Base-by-base conservation (phyloP, 1,140 invertebrate species). In the Calephelis nemesis region DNA sequence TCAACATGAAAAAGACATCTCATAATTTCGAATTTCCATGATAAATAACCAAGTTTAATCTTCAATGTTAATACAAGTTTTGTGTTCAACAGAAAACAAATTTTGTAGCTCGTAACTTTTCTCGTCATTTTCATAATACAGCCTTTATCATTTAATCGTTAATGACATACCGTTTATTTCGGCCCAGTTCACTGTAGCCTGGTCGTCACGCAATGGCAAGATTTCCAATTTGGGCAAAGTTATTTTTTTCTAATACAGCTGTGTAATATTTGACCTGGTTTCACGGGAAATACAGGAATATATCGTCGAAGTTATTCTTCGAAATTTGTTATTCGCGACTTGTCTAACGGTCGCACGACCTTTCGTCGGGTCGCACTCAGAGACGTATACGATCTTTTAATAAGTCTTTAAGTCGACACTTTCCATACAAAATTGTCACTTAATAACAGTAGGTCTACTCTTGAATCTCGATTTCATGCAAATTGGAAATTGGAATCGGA, bases 101-200 rank as follows among this genome's bases (percentile, higher is more conserved):
- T 68, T 62, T 64, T 42, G 15, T 48, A 12, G 48, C 40, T 42
- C 48, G 42, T 70, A 68, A 45, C 72, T 30, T 13, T 67, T 73
- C 68, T 77, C 69, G 68, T 71, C 69, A 75, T 81, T 82, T 78
- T 78, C 75, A 80, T 81, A 79, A 80, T 82, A 75, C 72, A 71
- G 62, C 69, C 72, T 78, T 85, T 85, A 87, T 84, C 84, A 85
- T 87, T 81, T 76, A 70, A 75, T 77, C 76, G 78, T 82, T 82
- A 85, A 86, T 73, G 77, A 73, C 77, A 73, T 73, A 70, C 64
- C 65, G 79, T 76, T 77, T 79, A 75, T 77, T 74, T 75, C 76
- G 83, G 81, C 83, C 83, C 74, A 80, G 78, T 85, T 83, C 63
- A 64, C 67, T 72, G 69, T 71, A 70, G 64, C 62, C 63, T 65